These are phyloP conservation scores for Sebastolobus alascanus DNA, from an alignment of 2,797 vertebrate genomes.

Conservation along the genomic window DNA sequence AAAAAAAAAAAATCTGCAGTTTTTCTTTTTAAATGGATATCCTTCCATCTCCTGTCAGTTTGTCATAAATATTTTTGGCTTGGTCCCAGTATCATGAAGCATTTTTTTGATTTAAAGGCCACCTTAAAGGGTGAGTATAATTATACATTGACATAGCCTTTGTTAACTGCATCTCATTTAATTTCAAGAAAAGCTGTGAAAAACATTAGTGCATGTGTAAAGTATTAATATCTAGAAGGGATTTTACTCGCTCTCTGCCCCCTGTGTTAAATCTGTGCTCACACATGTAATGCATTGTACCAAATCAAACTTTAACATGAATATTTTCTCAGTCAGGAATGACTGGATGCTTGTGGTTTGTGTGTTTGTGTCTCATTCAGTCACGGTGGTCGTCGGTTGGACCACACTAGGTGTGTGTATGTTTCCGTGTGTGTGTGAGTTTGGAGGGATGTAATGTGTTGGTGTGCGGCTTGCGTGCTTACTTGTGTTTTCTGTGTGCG, in stretches of 20 bases:
- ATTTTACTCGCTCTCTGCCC: not conserved
- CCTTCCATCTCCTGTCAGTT: not conserved
- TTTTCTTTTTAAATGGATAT: not conserved
- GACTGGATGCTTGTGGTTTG: conserved; percentile 63
- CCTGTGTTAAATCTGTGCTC: conserved; percentile 4
- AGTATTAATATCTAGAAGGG: not conserved
- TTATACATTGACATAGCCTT: not conserved
- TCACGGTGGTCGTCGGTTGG: conserved; percentile 73
- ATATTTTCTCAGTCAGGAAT: conserved; percentile 60
- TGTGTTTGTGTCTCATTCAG: conserved; percentile 71
- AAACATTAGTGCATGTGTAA: not conserved
- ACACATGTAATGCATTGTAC: conserved; percentile 9
- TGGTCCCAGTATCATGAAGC: not conserved
- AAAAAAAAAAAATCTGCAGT: not conserved
- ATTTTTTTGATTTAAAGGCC: not conserved
- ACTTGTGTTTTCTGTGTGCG: conserved; percentile 11
- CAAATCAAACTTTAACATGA: conserved; percentile 50
- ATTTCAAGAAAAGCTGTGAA: not conserved
- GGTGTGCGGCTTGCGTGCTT: conserved; percentile 20
- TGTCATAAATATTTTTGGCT: not conserved
- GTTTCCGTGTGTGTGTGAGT: conserved; percentile 58
- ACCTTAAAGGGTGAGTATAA: not conserved
- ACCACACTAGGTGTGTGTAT: conserved; percentile 76
- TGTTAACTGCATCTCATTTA: not conserved
- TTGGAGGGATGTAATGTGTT: conserved; percentile 30